Evolutionary conservation across 2,888 invertebrate species (phyloP).

Genomic region (Rhingia campestris): DNA sequence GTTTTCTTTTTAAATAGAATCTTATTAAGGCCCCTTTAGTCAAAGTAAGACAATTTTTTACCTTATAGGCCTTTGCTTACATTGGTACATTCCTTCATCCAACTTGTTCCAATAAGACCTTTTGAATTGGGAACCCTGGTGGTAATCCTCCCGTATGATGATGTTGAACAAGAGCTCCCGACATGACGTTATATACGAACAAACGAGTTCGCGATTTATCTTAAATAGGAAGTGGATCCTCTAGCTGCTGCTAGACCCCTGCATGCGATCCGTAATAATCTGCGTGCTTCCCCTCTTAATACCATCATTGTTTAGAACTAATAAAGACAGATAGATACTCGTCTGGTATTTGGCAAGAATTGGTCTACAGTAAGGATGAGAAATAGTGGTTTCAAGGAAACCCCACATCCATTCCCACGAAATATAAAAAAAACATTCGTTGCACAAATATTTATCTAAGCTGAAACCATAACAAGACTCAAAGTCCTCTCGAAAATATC

Average conservation of each 20-base stretch:
- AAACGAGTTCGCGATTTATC: slow-evolving; percentile 64
- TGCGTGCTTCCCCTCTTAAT: slow-evolving; percentile 29
- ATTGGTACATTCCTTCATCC: too few species aligned
- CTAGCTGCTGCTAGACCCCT: slow-evolving; percentile 21
- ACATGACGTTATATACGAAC: slow-evolving; percentile 45
- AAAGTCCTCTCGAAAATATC: slow-evolving; percentile 15
- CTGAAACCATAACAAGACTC: background rate
- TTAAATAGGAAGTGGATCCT: slow-evolving; percentile 45
- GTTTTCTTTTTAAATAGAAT: too few species aligned
- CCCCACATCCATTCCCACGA: background rate
- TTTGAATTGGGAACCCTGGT: too few species aligned
- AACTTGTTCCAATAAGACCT: too few species aligned
- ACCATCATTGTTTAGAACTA: slow-evolving; percentile 45
- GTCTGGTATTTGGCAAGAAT: too few species aligned
- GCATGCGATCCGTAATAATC: slow-evolving; percentile 58
- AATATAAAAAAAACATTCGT: background rate
- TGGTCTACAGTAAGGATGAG: too few species aligned
- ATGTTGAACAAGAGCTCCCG: slow-evolving; percentile 39
- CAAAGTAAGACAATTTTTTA: too few species aligned
- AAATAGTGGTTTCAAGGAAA: too few species aligned
- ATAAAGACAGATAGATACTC: slow-evolving; percentile 13
- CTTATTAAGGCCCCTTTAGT: too few species aligned
- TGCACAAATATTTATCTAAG: slow-evolving; percentile 30
- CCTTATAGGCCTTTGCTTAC: too few species aligned
- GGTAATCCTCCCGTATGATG: slow-evolving; percentile 7